Evolutionary conservation across 1,140 invertebrate species (phyloP), one percentile per base, ranked within the genome.

Genomic region (Physella acuta): DNA sequence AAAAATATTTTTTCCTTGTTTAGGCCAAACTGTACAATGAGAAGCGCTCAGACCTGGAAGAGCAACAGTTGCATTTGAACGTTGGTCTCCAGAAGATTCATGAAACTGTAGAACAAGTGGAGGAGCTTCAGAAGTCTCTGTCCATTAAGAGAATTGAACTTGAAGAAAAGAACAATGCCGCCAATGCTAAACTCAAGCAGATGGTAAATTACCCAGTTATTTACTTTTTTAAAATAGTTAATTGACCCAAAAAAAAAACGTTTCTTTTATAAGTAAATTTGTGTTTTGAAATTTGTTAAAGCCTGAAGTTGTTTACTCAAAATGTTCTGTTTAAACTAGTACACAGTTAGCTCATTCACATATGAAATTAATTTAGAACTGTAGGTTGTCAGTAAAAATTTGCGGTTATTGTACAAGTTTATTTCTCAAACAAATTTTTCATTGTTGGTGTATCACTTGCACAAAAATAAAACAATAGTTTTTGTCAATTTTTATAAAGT

Each of bases 81-180:
- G 96, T 99, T 53, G 98, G 98, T 87, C 87, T 99, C 30, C 93
- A 93, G 75, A 99, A 99, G 85, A 99, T 99, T 74, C 93, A 94
- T 0, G 98, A 99, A 87, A 99, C 98, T 34, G 95, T 99, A 0
- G 95, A 98, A 81, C 97, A 99, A 85, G 98, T 99, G 2, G 97
- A 99, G 84, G 97, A 99, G 84, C 94, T 99, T 90, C 97, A 99
- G 80, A 98, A 97, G 85, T 98, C 95, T 73, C 89, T 99, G 53
- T 96, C 95, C 59, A 92, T 98, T 1, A 99, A 99, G 87, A 76
- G 84, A 59, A 78, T 93, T 87, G 95, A 99, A 87, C 85, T 99
- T 39, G 93, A 98, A 88, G 92, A 93, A n/a, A 99, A 99, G 87
- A 99, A 99, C 83, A 94, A 96, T 80, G 94, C 95, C 16, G 98